Evolutionary conservation across 2,888 invertebrate genomes (phyloP).

Genomic region (Scaptomyza flava): DNA sequence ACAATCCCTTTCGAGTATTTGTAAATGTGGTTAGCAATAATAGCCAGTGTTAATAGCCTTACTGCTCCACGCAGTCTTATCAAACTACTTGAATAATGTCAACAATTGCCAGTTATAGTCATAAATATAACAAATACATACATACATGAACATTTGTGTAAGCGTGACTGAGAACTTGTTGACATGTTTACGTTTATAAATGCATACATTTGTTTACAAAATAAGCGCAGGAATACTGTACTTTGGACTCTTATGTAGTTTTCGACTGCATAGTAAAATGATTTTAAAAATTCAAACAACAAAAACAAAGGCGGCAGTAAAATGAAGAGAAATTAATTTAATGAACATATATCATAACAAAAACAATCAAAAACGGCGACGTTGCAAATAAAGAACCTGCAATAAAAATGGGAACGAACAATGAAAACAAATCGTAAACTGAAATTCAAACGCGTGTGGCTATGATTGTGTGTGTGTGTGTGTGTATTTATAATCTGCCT

Average conservation of each 20-base stretch:
- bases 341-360: constrained; percentile 33
- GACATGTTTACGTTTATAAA: constrained; percentile 34
- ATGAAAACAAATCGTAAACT: constrained; percentile 19
- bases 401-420: constrained; percentile 19
- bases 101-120: constrained; percentile 43
- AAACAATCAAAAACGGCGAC: constrained; percentile 18
- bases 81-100: constrained; percentile 25
- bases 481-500: constrained; percentile 27
- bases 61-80: neutral
- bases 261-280: constrained; percentile 28
- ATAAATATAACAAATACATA: constrained; percentile 1
- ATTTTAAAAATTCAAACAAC: constrained; percentile 34
- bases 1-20: neutral
- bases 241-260: constrained; percentile 50
- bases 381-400: constrained; percentile 17
- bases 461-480: neutral
- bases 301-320: constrained; percentile 26
- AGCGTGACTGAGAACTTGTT: constrained; percentile 60
- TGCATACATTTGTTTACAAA: constrained; percentile 3
- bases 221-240: constrained; percentile 27
- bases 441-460: neutral
- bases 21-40: neutral
- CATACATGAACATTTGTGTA: constrained; percentile 18
- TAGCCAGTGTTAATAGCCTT: neutral
- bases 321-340: constrained; percentile 13